phyloP scores from a whole-genome alignment of 2,888 invertebrate species.

The Vannuccia rotundouncinata region DNA sequence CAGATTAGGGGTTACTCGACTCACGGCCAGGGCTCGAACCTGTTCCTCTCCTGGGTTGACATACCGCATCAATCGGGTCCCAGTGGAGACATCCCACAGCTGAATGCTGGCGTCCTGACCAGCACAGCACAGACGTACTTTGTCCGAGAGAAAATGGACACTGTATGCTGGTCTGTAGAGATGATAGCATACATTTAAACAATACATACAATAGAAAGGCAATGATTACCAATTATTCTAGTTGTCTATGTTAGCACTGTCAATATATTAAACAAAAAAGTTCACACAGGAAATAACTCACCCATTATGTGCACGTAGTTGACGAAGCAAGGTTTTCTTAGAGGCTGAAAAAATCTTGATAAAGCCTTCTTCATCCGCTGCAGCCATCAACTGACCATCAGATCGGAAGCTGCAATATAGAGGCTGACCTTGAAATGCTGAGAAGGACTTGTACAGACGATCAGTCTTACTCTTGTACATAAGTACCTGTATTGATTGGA shows the following conservation, averaged over 20 bases:
- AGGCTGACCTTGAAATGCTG: not conserved
- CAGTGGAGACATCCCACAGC: slow-evolving; percentile 13
- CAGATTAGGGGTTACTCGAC: not conserved
- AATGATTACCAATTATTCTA: too few species aligned
- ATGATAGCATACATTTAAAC: not conserved
- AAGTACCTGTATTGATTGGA: not conserved
- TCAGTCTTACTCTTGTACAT: slow-evolving; percentile 11
- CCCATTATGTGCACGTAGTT: not conserved
- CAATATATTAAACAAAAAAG: too few species aligned
- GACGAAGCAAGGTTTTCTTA: not conserved
- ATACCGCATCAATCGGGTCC: not conserved
- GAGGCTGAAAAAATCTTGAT: not conserved
- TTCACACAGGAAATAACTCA: not conserved
- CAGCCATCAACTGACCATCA: not conserved
- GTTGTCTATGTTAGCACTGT: too few species aligned
- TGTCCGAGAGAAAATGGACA: slow-evolving; percentile 6
- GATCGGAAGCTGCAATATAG: slow-evolving; percentile 3
- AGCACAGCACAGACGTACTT: not conserved
- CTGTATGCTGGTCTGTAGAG: not conserved
- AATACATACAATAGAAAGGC: too few species aligned
- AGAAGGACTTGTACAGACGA: not conserved
- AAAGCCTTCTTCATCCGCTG: slow-evolving; percentile 16
- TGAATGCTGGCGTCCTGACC: slow-evolving; percentile 21
- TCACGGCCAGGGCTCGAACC: slow-evolving; percentile 1
- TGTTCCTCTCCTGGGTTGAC: not conserved